A percentile compares a stretch with the other conserved stretches of the same genome.
Evolutionary conservation across 1,140 invertebrate species (phyloP).

Genomic region (Physella acuta): DNA sequence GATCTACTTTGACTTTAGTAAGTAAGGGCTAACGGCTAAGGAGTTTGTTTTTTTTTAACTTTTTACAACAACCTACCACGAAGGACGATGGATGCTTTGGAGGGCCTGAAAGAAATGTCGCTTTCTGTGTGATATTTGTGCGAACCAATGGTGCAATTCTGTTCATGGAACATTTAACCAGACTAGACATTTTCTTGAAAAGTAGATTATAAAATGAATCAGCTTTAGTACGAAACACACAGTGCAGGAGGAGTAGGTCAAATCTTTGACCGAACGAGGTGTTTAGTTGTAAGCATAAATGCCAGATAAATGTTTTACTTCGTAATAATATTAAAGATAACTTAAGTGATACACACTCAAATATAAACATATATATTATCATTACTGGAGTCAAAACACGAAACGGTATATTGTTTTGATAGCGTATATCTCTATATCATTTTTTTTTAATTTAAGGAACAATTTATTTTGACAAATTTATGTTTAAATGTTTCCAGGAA

Average conservation of each 20-base stretch:
- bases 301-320: background rate
- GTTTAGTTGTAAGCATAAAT: background rate
- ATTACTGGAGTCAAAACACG: too few species aligned
- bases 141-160: background rate
- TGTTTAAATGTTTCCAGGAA: background rate
- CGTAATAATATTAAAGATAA: background rate
- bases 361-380: too few species aligned
- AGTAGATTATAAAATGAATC: too few species aligned
- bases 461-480: background rate
- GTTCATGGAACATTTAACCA: background rate
- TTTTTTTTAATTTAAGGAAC: background rate
- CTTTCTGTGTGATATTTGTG: background rate
- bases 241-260: background rate
- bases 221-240: too few species aligned
- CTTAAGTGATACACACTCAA: too few species aligned
- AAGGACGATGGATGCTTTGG: background rate
- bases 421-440: too few species aligned
- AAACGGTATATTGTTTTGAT: too few species aligned
- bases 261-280: too few species aligned
- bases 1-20: too few species aligned
- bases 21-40: too few species aligned
- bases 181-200: conserved; percentile 10
- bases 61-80: conserved; percentile 11
- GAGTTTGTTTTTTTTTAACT: too few species aligned
- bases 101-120: background rate